Evolutionary conservation across 2,888 invertebrate species (phyloP), one percentile per base, ranked within the genome.

Genomic region (Drosophila sordidapex): DNA sequence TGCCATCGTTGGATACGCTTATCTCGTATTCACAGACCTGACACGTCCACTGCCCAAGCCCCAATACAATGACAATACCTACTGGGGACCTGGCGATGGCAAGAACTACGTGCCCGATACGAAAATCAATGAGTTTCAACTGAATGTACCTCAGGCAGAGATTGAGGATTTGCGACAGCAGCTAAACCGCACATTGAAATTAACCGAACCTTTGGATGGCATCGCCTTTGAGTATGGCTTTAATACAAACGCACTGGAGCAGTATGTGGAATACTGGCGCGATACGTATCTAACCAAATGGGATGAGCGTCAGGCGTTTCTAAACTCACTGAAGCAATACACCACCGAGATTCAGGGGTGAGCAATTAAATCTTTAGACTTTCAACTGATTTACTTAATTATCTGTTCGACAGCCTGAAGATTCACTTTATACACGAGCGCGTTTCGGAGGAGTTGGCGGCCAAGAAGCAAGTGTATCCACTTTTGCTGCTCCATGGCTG

Each of bases 401-500:
- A 56, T 33, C 25, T 31, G 3, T 21, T 11, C 3, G 29, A 4
- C 46, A 93, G 92, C 3, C 65, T 92, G 7, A 87, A 95, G 95
- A 94, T 98, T 69, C 97, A 98, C 92, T 98, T 94, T 89, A 94
- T 97, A 66, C 96, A 95, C 86, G 83, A 89, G 15, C 87, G 87
- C 13, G 91, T 89, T 35, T 94, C 95, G 0, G 95, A 95, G 72
- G 92, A 70, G 72, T 92, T 74, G 66, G 91, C 76, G 64, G 81
- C 74, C 40, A 82, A 68, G 64, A 90, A 94, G 46, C 92, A 93
- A 69, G 94, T 95, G 6, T 85, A 96, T 1, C 97, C 97, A 0
- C 73, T 98, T 15, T 91, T 98, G 10, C 70, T 98, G 64, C 91
- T 96, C 3, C 97, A 98, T 80, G 97, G 98, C n/a, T 98, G 98